Evolutionary conservation across 2,888 invertebrate genomes (phyloP).

Genomic region (Cybosia mesomella): DNA sequence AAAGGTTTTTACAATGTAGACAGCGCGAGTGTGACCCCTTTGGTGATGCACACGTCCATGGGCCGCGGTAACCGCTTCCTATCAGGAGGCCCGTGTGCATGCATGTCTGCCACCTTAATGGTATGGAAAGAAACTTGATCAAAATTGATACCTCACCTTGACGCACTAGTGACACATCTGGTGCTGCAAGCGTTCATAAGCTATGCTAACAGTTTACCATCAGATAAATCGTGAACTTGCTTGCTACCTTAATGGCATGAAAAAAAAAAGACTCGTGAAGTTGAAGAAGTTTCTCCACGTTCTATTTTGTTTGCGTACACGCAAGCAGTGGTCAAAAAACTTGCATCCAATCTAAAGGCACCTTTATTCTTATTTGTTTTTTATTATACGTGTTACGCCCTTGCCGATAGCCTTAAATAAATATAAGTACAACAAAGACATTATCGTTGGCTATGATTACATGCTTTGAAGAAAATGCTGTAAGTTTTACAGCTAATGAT

Average conservation of each 20-base stretch:
- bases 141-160: conserved; percentile 27
- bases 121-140: conserved; percentile 56
- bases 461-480: conserved; percentile 24
- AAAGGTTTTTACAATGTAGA: too few relatives aligned
- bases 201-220: too few relatives aligned
- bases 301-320: too few relatives aligned
- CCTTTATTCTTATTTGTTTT: not conserved
- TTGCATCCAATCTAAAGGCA: not conserved
- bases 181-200: too few relatives aligned
- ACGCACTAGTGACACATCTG: too few relatives aligned
- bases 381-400: not conserved
- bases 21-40: too few relatives aligned
- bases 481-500: conserved; percentile 16
- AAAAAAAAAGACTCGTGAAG: not conserved
- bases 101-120: too few relatives aligned
- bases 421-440: not conserved
- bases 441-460: not conserved
- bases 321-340: not conserved
- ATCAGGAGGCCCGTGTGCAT: too few relatives aligned
- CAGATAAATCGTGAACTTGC: too few relatives aligned
- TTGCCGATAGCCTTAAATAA: not conserved
- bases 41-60: too few relatives aligned
- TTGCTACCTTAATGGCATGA: too few relatives aligned
- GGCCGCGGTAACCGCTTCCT: too few relatives aligned
- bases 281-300: not conserved